These are phyloP conservation scores for Urosaurus nigricauda DNA, from an alignment of 2,797 vertebrate genomes.

Conservation along the genomic window DNA sequence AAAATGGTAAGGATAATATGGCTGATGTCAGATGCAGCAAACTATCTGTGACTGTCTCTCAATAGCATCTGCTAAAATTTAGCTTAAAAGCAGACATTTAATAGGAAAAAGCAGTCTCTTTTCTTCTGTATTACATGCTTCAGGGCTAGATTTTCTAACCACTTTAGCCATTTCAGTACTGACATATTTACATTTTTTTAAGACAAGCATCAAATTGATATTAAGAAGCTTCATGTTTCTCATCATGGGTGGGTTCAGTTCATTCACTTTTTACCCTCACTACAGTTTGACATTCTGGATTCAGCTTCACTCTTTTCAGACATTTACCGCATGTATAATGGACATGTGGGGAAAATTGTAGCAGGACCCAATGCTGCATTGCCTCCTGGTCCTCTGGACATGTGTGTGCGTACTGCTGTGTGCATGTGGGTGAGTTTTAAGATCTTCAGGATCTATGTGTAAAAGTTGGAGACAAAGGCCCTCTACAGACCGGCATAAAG, in stretches of 20 bases:
- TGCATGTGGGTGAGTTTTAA: not conserved
- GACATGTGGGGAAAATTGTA: not conserved
- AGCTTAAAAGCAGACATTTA: not conserved
- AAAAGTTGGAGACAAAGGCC: not conserved
- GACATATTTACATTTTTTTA: not conserved
- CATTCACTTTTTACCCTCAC: too few relatives aligned
- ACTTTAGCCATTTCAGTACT: too few relatives aligned
- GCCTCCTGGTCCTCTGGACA: not conserved
- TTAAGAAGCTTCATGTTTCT: not conserved
- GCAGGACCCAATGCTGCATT: not conserved
- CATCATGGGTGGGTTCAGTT: not conserved
- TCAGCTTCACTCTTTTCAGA: not conserved
- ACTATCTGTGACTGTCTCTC: not conserved
- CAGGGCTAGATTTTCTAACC: too few relatives aligned
- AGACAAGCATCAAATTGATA: not conserved
- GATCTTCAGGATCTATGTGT: not conserved
- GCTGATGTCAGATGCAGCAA: not conserved
- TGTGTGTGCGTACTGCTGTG: too few relatives aligned
- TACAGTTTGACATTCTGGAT: not conserved
- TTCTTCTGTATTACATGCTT: not conserved
- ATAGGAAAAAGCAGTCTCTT: not conserved
- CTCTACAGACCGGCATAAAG: too few relatives aligned
- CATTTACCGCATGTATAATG: not conserved
- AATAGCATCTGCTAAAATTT: not conserved
- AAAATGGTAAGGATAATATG: not conserved